Evolutionary conservation across 2,888 invertebrate species (phyloP), one percentile per base, ranked within the genome.

Genomic region (Coelopa pilipes): DNA sequence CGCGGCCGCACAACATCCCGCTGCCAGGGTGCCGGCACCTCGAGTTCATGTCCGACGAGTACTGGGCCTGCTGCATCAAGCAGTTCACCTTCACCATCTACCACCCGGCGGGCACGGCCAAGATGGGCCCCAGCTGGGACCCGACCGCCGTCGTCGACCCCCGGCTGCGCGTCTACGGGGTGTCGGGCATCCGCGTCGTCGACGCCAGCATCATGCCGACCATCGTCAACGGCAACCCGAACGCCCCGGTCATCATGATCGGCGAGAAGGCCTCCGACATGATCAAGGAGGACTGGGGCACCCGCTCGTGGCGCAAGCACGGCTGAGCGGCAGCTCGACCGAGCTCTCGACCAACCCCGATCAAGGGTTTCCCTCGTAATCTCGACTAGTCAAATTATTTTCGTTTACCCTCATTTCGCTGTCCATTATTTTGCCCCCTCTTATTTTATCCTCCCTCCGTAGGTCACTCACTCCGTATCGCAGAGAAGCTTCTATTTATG

Each of bases 191-290:
- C 34, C 89, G 96, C 76, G 94, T 96, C 0, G 92, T 93, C 0
- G 96, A 96, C 83, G 95, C 95, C 0, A 94, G 95, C 77, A 92
- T 96, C 70, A 96, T 96, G 96, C 96, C 96, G 0, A 92, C 90
- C 1, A 96, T 96, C 75, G 91, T 95, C 15, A 96, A 95, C 84
- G 96, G 96, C 0, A 96, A 96, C 88, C 95, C 96, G 0, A 96
- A 96, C 85, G 96, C 96, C 0, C 95, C 95, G 0, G 92, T 92
- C 1, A 95, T 96, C 62, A 96, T 96, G 95, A 96, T 96, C 70
- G 96, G 93, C 0, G 96, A 96, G 82, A 96, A 96, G 85, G 95
- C 92, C 0, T 92, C 96, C 10, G 96, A 96, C 83, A 91, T 96
- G 91, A 94, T 96, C 77, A 96, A 95, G 84, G 92, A 95, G 84